Evolutionary conservation across 2,888 invertebrate species (phyloP).

Genomic region (Rhagonycha fulva): DNA sequence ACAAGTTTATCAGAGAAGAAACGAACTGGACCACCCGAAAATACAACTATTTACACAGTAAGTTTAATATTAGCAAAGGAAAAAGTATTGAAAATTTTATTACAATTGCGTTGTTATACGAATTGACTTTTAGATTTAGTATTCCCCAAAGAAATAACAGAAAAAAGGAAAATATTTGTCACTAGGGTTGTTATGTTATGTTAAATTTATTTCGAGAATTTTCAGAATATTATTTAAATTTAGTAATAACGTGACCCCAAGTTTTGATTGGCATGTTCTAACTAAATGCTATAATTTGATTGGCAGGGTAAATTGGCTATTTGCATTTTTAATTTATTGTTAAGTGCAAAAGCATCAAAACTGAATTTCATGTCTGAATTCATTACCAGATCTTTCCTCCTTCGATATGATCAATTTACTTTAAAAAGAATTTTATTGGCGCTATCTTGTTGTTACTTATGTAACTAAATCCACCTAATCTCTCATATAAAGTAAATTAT

Average conservation of each 20-base stretch:
- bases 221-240: background rate
- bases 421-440: background rate
- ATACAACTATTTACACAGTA: slow-evolving; percentile 80
- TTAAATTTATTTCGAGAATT: background rate
- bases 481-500: background rate
- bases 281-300: background rate
- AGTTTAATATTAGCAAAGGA: slow-evolving; percentile 49
- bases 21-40: slow-evolving; percentile 69
- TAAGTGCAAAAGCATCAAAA: background rate
- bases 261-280: background rate
- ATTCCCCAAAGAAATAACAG: background rate
- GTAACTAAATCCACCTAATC: background rate
- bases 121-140: background rate
- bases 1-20: slow-evolving; percentile 60
- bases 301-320: background rate
- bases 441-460: background rate
- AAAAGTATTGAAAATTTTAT: background rate
- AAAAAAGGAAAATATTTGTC: background rate
- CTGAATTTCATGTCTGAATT: background rate
- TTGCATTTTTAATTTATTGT: background rate
- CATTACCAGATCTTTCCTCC: background rate
- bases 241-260: background rate
- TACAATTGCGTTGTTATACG: too few relatives aligned
- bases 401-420: background rate
- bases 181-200: background rate